These are phyloP conservation scores for Myoxocephalus aenaeus DNA, from an alignment of 2,797 vertebrate genomes.

Conservation along the genomic window DNA sequence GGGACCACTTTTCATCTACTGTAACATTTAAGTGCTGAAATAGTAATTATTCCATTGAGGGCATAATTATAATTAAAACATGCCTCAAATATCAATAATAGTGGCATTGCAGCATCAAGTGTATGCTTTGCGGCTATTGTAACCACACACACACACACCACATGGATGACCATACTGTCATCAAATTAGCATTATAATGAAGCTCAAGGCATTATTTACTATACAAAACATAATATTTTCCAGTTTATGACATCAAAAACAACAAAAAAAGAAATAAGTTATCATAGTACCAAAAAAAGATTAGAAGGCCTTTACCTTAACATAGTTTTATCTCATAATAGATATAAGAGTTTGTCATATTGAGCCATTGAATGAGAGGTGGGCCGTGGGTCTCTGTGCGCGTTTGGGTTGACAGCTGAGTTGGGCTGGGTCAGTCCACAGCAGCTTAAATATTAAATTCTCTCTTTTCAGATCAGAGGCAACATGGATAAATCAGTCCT, in stretches of 20 bases:
- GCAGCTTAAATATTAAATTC: conserved; percentile 50
- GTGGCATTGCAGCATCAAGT: conserved; percentile 47
- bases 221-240: conserved; percentile 71
- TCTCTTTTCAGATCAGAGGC: conserved; percentile 62
- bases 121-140: conserved; percentile 32
- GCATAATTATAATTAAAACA: conserved; percentile 46
- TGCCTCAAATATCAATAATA: conserved; percentile 51
- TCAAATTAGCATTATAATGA: conserved; percentile 39
- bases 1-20: conserved; percentile 42
- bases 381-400: conserved; percentile 41
- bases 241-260: conserved; percentile 78
- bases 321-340: conserved; percentile 37
- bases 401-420: conserved; percentile 41
- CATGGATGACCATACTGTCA: conserved; percentile 19
- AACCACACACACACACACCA: conserved; percentile 23
- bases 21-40: conserved; percentile 65
- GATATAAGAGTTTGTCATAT: conserved; percentile 42
- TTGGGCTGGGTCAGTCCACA: conserved; percentile 38
- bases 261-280: conserved; percentile 82
- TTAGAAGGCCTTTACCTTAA: conserved; percentile 49
- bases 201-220: conserved; percentile 59
- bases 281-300: conserved; percentile 57
- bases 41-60: conserved; percentile 43
- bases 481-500: conserved; percentile 32
- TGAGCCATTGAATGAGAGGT: conserved; percentile 19